phyloP scores from a whole-genome alignment of 1,140 invertebrate genomes.

The Hetaerina americana region DNA sequence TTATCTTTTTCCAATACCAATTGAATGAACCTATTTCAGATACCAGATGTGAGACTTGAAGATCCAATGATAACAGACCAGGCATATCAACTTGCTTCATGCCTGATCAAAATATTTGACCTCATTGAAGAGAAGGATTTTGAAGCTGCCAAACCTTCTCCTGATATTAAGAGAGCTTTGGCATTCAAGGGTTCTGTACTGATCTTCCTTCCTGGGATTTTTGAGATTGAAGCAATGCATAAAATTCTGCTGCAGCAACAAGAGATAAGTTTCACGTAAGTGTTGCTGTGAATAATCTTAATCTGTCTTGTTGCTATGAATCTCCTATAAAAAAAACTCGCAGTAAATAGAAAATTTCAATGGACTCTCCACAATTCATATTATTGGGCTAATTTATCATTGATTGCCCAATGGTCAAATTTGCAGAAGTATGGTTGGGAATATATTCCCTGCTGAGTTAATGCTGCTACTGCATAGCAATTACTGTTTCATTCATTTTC shows the following conservation, averaged over 20 bases:
- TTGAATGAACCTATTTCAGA: conserved; percentile 25
- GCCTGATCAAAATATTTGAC: conserved; percentile 56
- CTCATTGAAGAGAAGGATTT: conserved; percentile 42
- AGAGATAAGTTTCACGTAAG: neutral
- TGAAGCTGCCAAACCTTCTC: conserved; percentile 14
- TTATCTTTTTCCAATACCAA: conserved; percentile 13
- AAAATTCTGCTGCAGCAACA: conserved; percentile 18
- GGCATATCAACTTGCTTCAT: conserved; percentile 43
- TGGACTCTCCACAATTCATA: too few species aligned
- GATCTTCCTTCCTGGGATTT: conserved; percentile 75
- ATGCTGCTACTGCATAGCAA: too few species aligned
- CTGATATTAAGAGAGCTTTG: conserved; percentile 17
- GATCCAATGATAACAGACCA: conserved; percentile 36
- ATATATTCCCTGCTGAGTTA: too few species aligned
- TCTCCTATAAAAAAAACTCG: too few species aligned
- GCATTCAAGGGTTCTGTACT: conserved; percentile 51
- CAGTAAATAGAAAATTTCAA: too few species aligned
- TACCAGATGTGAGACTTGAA: conserved; percentile 31
- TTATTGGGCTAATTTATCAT: too few species aligned
- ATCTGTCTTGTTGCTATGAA: too few species aligned
- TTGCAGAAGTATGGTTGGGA: too few species aligned
- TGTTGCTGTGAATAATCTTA: too few species aligned
- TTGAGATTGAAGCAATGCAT: conserved; percentile 59
- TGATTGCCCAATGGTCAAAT: too few species aligned
- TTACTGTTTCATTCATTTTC: too few species aligned